Percentiles rank a stretch among this genome's conserved stretches.
phyloP scores from a whole-genome alignment of 2,888 invertebrate genomes.

The Scaptomyza tumidula region DNA sequence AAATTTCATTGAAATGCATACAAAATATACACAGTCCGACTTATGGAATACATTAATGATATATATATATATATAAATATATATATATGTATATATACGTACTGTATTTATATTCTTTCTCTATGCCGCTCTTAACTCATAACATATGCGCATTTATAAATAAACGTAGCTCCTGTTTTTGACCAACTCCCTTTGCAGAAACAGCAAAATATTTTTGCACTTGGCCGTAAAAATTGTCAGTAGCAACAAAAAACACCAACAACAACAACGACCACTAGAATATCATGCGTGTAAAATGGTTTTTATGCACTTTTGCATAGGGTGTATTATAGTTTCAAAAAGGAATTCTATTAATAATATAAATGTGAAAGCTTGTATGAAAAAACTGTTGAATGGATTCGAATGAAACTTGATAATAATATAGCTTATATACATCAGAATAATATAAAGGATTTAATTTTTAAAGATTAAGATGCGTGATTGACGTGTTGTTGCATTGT shows the following conservation, averaged over 20 bases:
- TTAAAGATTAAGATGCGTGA: no score
- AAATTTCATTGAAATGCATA: constrained; percentile 51
- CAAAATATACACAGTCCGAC: constrained; percentile 31
- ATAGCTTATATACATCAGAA: no score
- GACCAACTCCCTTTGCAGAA: background rate
- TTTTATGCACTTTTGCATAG: background rate
- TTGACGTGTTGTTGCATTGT: no score
- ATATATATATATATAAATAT: background rate
- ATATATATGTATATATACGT: background rate
- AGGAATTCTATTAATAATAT: no score
- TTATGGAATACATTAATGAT: constrained; percentile 11
- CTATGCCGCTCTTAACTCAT: constrained; percentile 4
- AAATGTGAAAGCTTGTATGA: no score
- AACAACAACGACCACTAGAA: background rate
- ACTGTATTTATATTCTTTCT: constrained; percentile 4
- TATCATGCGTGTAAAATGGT: constrained; percentile 1
- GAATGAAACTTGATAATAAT: no score
- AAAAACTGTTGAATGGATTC: no score
- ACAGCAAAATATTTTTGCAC: constrained; percentile 18
- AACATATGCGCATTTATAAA: constrained; percentile 55
- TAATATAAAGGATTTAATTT: no score
- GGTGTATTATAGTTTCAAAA: background rate
- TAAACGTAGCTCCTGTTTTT: constrained; percentile 26
- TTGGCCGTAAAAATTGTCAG: constrained; percentile 8
- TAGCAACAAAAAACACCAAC: background rate